phyloP scores from a whole-genome alignment of 2,797 vertebrate species.

The Florisuga fusca region DNA sequence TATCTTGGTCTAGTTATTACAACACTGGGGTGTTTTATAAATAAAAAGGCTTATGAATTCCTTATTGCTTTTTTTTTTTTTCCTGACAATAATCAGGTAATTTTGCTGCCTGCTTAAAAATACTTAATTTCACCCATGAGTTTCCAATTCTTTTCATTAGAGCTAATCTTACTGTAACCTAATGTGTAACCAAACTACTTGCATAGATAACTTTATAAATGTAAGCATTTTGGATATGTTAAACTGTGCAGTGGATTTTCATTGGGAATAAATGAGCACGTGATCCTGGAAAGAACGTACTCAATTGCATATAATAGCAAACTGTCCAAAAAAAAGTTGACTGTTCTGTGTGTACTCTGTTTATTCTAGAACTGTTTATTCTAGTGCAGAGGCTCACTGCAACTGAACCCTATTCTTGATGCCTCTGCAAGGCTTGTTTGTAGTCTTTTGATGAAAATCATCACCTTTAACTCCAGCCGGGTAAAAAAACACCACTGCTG shows the following conservation, averaged over 20 bases:
- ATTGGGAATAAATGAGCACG: background rate
- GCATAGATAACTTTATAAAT: background rate
- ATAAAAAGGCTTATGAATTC: background rate
- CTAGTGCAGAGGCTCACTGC: background rate
- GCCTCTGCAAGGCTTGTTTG: background rate
- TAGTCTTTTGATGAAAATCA: background rate
- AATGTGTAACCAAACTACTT: background rate
- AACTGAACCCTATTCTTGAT: fast-evolving
- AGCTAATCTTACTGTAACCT: background rate
- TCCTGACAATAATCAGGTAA: background rate
- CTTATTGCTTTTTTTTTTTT: background rate
- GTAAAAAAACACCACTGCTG: background rate
- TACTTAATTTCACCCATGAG: background rate
- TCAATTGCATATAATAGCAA: background rate
- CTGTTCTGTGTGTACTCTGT: fast-evolving
- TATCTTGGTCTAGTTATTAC: background rate
- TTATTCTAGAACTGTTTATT: too few relatives aligned
- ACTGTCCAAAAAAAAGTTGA: background rate
- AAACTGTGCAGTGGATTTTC: background rate
- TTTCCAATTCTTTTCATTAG: background rate
- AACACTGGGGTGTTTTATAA: background rate
- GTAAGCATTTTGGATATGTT: background rate
- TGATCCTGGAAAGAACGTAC: background rate
- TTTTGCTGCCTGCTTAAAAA: background rate
- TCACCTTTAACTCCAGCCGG: background rate